Evolutionary conservation across 2,797 vertebrate genomes (phyloP).

Genomic region (Diplodus sargus): DNA sequence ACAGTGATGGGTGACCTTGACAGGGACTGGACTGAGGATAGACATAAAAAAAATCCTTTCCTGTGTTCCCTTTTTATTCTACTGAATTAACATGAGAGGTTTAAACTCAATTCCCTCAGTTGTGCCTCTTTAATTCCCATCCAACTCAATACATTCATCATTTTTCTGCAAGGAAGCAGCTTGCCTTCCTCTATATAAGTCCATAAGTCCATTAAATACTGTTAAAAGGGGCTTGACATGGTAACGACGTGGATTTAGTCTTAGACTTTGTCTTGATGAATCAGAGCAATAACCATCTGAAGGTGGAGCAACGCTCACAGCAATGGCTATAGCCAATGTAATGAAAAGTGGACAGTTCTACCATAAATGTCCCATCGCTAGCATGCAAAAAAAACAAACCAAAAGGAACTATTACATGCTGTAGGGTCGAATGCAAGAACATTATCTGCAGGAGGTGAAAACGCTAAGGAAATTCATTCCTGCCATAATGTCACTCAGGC

Average conservation of each 20-base stretch:
- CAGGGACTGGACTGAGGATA: slow-evolving; percentile 23
- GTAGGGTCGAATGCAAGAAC: neutral
- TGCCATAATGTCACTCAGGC: neutral
- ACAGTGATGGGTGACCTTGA: slow-evolving; percentile 45
- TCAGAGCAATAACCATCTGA: neutral
- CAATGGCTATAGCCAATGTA: neutral
- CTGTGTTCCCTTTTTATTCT: slow-evolving; percentile 32
- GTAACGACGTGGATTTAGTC: neutral
- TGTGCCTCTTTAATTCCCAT: slow-evolving; percentile 6
- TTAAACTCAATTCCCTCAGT: slow-evolving; percentile 26
- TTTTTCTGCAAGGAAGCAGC: slow-evolving; percentile 1
- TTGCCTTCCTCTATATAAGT: neutral
- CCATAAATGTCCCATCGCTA: neutral
- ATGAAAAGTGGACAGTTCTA: neutral
- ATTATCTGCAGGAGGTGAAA: neutral
- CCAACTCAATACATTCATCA: slow-evolving; percentile 10
- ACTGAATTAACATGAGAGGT: slow-evolving; percentile 39
- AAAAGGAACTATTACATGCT: neutral
- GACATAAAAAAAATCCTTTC: slow-evolving; percentile 56
- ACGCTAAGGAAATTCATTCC: neutral
- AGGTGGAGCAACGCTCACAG: neutral
- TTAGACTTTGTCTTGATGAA: neutral
- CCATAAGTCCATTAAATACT: neutral
- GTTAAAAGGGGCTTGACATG: neutral
- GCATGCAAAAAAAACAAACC: slow-evolving; percentile 1